Percentiles rank a stretch among this genome's conserved stretches.
phyloP scores from a whole-genome alignment of 2,888 invertebrate genomes.

The Idaea aversata region DNA sequence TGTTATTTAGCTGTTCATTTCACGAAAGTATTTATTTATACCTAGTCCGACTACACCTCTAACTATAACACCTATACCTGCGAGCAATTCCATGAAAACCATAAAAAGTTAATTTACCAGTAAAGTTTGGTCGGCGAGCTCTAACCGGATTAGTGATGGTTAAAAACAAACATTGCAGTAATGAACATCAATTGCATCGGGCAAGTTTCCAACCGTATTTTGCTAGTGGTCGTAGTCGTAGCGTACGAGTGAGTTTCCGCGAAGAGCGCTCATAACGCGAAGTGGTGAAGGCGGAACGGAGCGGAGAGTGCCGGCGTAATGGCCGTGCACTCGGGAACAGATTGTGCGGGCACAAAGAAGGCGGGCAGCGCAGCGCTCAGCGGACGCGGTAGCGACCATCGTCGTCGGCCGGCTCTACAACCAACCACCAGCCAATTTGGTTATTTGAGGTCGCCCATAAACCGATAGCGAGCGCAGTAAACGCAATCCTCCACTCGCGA shows the following conservation, averaged over 20 bases:
- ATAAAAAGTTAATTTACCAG: slow-evolving; percentile 23
- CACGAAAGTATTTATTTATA: slow-evolving; percentile 44
- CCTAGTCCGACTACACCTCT: slow-evolving; percentile 34
- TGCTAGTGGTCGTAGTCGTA: slow-evolving; percentile 36
- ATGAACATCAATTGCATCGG: slow-evolving; percentile 61
- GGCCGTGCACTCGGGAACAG: slow-evolving; percentile 43
- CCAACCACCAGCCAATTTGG: slow-evolving; percentile 61
- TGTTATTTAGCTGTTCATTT: slow-evolving; percentile 56
- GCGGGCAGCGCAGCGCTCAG: slow-evolving; percentile 23
- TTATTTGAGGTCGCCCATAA: slow-evolving; percentile 79
- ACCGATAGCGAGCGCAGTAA: slow-evolving; percentile 78
- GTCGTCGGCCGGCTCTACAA: too few species aligned
- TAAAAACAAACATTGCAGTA: slow-evolving; percentile 49
- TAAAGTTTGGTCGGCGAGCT: slow-evolving; percentile 27
- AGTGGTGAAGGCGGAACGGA: slow-evolving; percentile 31
- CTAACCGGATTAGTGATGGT: slow-evolving; percentile 35
- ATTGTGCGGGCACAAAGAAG: slow-evolving; percentile 27
- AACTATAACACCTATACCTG: slow-evolving; percentile 33
- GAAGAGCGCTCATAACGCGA: slow-evolving; percentile 48
- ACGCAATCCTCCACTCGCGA: slow-evolving; percentile 80
- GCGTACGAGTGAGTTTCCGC: slow-evolving; percentile 44
- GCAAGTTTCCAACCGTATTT: slow-evolving; percentile 62
- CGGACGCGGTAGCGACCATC: slow-evolving; percentile 50
- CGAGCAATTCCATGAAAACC: slow-evolving; percentile 10
- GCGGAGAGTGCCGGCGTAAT: slow-evolving; percentile 42